Percentiles rank a stretch among this genome's conserved stretches.
These are phyloP conservation scores for Athetis lepigone DNA, from an alignment of 2,888 invertebrate genomes.

Conservation along the genomic window DNA sequence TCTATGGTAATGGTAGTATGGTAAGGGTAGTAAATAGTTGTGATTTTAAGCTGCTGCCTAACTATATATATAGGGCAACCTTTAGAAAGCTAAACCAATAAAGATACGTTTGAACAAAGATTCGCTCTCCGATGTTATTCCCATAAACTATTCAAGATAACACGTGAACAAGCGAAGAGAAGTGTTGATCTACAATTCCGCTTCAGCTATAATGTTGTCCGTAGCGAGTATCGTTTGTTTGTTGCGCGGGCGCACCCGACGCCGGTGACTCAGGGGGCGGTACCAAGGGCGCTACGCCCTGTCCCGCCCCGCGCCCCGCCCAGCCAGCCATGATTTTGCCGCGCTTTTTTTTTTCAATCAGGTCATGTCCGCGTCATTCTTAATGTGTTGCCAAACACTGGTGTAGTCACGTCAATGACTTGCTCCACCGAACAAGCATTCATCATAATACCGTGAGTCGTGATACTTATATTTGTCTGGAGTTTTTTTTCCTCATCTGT, in stretches of 20 bases:
- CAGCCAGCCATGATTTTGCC: slow-evolving; percentile 86
- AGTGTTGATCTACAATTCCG: slow-evolving; percentile 47
- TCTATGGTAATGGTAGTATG: too few relatives aligned
- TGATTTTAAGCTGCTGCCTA: too few relatives aligned
- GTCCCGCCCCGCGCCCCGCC: slow-evolving; percentile 83
- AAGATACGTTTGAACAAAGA: slow-evolving; percentile 21
- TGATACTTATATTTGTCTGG: slow-evolving; percentile 64
- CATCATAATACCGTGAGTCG: slow-evolving; percentile 64
- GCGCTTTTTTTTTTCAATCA: slow-evolving; percentile 86
- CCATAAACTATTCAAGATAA: slow-evolving; percentile 42
- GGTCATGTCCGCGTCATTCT: slow-evolving; percentile 81
- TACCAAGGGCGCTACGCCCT: slow-evolving; percentile 88
- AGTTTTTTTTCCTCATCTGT: slow-evolving; percentile 48
- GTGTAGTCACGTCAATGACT: slow-evolving; percentile 70
- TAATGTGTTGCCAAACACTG: slow-evolving; percentile 87
- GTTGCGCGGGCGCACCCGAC: slow-evolving; percentile 78
- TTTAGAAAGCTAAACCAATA: slow-evolving; percentile 28
- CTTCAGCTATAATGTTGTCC: slow-evolving; percentile 54
- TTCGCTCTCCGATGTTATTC: slow-evolving; percentile 32
- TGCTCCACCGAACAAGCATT: slow-evolving; percentile 63
- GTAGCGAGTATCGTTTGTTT: slow-evolving; percentile 60
- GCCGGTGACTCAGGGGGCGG: slow-evolving; percentile 85
- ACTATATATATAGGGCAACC: not conserved
- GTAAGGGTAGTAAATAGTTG: too few relatives aligned
- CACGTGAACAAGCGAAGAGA: slow-evolving; percentile 39